phyloP scores from a whole-genome alignment of 92 coral and sea anemone genomes.

The Epizoanthus scotinus region DNA sequence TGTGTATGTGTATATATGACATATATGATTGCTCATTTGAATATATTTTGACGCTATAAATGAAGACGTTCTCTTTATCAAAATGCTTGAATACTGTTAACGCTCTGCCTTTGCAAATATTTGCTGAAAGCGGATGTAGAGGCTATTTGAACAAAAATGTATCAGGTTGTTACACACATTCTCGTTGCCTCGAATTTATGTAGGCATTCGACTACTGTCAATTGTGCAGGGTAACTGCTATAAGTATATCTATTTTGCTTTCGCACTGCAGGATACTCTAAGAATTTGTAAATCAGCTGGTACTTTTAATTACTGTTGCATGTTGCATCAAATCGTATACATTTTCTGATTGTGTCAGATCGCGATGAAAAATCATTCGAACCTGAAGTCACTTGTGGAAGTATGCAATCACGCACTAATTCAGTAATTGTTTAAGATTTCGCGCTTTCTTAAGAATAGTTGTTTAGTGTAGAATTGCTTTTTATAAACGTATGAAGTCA shows the following conservation, averaged over 20 bases:
- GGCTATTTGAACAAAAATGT: neutral
- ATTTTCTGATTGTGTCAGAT: too few relatives aligned
- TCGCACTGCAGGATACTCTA: neutral
- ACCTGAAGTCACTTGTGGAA: too few relatives aligned
- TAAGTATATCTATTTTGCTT: neutral
- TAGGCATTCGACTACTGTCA: too few relatives aligned
- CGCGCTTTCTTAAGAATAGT: too few relatives aligned
- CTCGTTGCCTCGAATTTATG: too few relatives aligned
- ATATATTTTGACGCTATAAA: conserved; percentile 1
- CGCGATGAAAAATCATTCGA: too few relatives aligned
- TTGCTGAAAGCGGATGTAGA: neutral
- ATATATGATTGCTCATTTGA: conserved; percentile 33
- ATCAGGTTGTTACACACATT: neutral
- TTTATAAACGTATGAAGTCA: too few relatives aligned
- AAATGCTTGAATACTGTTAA: neutral
- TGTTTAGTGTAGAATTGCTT: too few relatives aligned
- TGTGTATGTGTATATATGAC: neutral
- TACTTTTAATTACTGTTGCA: neutral
- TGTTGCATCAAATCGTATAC: too few relatives aligned
- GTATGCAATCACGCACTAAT: too few relatives aligned
- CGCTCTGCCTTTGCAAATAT: conserved; percentile 3
- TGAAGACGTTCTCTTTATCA: neutral
- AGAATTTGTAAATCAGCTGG: neutral
- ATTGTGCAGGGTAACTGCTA: too few relatives aligned
- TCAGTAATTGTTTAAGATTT: too few relatives aligned